Base-by-base conservation (phyloP, 2,113 vertebrate genomes). In the Trinectes maculatus region DNA sequence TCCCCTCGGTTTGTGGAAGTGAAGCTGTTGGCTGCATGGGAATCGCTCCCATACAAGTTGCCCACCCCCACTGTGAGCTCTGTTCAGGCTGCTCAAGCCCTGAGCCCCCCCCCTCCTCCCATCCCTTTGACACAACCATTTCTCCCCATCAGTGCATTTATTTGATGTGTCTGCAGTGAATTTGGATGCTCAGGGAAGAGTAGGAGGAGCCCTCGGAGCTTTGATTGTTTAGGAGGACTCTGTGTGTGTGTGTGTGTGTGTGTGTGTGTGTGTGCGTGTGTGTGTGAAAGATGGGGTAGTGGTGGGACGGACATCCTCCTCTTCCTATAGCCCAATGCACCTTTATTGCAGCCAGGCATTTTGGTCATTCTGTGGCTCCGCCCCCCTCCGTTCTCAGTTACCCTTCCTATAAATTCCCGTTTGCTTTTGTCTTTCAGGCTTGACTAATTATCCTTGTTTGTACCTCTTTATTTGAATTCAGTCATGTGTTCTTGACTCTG, bases 371-470 rank as follows among this genome's bases (percentile, higher is more conserved):
- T 60, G 62, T 61, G 66, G 68, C 72, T 78, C 47, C 67, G 18
- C 44, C 8, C 90, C 79, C 66, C 78, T 47, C 77, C 48, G 75
- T 87, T n/a, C 87, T 87, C 75, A 62, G 78, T 77, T 81, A 84
- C 79, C 53, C 74, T 66, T 74, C 82, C 70, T 84, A 84, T 91
- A 90, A 90, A 92, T 92, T 87, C 86, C 89, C 61, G 64, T 88
- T 90, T 73, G 85, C 77, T 71, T 87, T 91, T 91, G 89, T 91
- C 86, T 89, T 89, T 91, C 89, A 87, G 80, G 90, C 87, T 89
- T 93, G 90, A 92, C 90, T 94, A 93, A 94, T 93, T 92, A 91
- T 87, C 89, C 90, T 86, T 91, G 91, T 93, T 93, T 93, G 92
- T 93, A 88, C 85, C 87, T 91, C 88, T 90, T 92, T 87, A 89